Base-by-base conservation (phyloP, 2,888 invertebrate genomes). In the Embidobia sp. region DNA sequence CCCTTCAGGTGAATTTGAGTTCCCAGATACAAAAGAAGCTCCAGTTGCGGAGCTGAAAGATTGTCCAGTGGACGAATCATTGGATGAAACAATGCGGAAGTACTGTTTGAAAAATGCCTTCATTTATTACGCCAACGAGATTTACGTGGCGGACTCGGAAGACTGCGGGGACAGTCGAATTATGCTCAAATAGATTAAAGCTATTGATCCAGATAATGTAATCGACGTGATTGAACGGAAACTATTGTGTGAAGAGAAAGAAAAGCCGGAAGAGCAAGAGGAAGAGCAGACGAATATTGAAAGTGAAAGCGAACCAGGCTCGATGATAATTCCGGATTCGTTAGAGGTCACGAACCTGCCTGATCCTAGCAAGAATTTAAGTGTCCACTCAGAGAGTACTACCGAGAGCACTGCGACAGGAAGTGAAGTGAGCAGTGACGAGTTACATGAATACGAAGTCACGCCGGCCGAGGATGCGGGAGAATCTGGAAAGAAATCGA, bases 101-200 rank as follows among this genome's bases (percentile, higher is more conserved):
- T 72, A 74, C 29, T 75, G 77, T 33, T 19, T 77, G 27, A 67
- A 64, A 10, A 75, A 64, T 35, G 70, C 53, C 7, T 77, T 77
- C 8, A 61, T 73, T 6, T 75, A 66, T 15, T 64, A 66, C 8
- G 64, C 72, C 0, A 85, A 88, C 26, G 90, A 90, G 27, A 83
- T 87, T 27, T 89, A 90, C 48, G 79, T 89, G 1, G 88, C 88
- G 0, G 85, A 88, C 10, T 85, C 85, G 8, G 86, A 85, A n/a
- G 88, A 87, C 19, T 82, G 79, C 15, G 81, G 83, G 0, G 87
- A 87, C 0, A 83, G 80, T 67, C 81, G 79, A 5, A 85, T 89
- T n/a, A 81, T 88, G 59, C 70, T 89, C 1, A 88, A 86, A 35
- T 88, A 89, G 0, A 83, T 89, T 3, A 85, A 82, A 35, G 81